Evolutionary conservation across 2,888 invertebrate genomes (phyloP), one percentile per base, ranked within the genome.

Genomic region (Nasonovia ribisnigri): DNA sequence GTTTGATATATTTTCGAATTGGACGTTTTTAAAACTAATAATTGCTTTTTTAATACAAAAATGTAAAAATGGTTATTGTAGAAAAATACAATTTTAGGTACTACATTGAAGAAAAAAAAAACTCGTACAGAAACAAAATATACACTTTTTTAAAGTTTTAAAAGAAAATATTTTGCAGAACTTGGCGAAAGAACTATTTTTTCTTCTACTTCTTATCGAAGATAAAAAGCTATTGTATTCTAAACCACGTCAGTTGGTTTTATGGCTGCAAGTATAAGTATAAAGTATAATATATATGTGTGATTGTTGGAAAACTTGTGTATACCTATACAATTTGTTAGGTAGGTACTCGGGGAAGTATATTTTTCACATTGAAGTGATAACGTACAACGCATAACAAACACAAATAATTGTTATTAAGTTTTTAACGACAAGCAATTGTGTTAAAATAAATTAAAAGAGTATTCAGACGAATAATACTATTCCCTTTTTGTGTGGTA

Each of bases 201-300:
- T 60, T 46, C 48, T 87, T 36, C 29, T 36, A 10, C 60, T 88
- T 92, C 91, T 91, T 91, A 86, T 91, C 84, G 84, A 43, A 91
- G 54, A 84, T 84, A 91, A 91, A 86, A 91, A 86, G 43, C 54
- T 91, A 91, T 91, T 91, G 91, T 91, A 91, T 84, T 91, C 42
- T 91, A 54, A 91, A 84, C 84, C 84, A 91, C 91, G 54, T 84
- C 91, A 84, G 91, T 84, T 91, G 42, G 51, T 91, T 91, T 91
- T 91, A 91, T 91, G 20, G 42, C 29, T 16, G 26, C 42, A 42
- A 20, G 77, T 77, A 36, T 36, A 36, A 77, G 36, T 77, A 77
- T 36, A 20, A 77, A 77, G 36, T 77, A 36, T 13, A 4, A 48
- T 29, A 43, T 57, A 57, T 26, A 57, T 57, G 24, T 54, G 51